Conservation (phyloP, 2,888 invertebrate species). For the Sepioteuthis lessoniana region DNA sequence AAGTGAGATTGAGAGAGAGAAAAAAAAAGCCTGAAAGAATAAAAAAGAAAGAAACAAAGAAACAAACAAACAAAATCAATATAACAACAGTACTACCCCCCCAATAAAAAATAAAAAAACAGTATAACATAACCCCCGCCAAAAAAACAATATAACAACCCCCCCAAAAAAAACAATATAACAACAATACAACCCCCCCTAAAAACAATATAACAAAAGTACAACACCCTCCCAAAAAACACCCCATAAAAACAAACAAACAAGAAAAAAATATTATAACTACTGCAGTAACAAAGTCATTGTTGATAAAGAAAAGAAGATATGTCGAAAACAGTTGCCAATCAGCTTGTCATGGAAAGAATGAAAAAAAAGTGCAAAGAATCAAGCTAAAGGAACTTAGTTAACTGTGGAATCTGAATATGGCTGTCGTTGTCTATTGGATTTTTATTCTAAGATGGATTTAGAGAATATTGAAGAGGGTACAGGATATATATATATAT, state of each 20-base stretch:
- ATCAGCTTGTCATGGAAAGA: not conserved
- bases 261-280: not conserved
- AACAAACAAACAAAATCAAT: not conserved
- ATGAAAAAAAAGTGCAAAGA: not conserved
- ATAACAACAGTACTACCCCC: not conserved
- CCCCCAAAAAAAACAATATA: not conserved
- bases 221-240: too few relatives aligned
- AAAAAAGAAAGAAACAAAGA: not conserved
- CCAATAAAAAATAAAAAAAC: too few relatives aligned
- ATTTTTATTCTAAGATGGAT: not conserved
- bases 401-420: not conserved
- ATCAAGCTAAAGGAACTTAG: not conserved
- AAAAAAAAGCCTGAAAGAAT: not conserved
- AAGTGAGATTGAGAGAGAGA: not conserved
- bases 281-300: not conserved
- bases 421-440: not conserved
- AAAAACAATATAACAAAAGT: not conserved
- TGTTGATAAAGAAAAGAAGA: not conserved
- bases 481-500: too few relatives aligned
- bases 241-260: too few relatives aligned
- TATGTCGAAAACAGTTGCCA: not conserved
- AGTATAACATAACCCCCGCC: too few relatives aligned
- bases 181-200: not conserved
- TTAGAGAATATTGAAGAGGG: not conserved
- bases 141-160: too few relatives aligned